Evolutionary conservation across 2,113 vertebrate genomes (phyloP), one percentile per base, ranked within the genome.

Genomic region (Axis porcinus): DNA sequence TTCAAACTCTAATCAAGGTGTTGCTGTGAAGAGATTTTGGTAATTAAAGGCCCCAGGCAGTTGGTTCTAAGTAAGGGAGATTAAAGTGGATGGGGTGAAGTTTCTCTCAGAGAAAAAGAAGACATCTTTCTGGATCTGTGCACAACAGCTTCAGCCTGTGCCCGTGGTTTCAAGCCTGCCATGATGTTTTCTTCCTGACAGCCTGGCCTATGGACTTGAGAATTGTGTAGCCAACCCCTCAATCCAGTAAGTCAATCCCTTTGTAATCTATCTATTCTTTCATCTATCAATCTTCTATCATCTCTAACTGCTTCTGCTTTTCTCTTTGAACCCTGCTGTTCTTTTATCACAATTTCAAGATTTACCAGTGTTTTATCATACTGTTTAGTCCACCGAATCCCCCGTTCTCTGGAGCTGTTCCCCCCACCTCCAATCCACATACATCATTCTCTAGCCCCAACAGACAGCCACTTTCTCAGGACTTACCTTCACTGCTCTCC

Each of bases 341-440:
- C 33, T 52, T 54, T 45, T 21, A 64, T 30, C 55, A 27, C 28
- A 64, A 45, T 27, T 83, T 85, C 30, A 27, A 40, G 70, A 67
- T 90, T 89, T 47, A 52, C 60, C 17, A 27, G 0, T 81, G 25
- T 90, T 15, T 92, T 74, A 15, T 45, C 4, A 2, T n/a, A 58
- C n/a, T 67, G n/a, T 83, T 23, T 79, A 50, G 36, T 10, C 36
- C n/a, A 90, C 40, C 6, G 16, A 45, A 57, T 52, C 21, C 30
- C 9, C 4, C 1, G 0, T 78, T 76, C 55, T n/a, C 55, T 16
- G 19, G 55, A 28, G n/a, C 82, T n/a, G 25, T 70, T 85, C 40
- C 21, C 15, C 1, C 9, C 2, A 30, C 30, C 40, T 30, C 1
- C 13, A 19, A 1, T 21, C 45, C 5, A 17, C 5, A 19, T 2